Evolutionary conservation across 2,888 invertebrate genomes (phyloP), one percentile per base, ranked within the genome.

Genomic region (Lasioglossum zephyrum): DNA sequence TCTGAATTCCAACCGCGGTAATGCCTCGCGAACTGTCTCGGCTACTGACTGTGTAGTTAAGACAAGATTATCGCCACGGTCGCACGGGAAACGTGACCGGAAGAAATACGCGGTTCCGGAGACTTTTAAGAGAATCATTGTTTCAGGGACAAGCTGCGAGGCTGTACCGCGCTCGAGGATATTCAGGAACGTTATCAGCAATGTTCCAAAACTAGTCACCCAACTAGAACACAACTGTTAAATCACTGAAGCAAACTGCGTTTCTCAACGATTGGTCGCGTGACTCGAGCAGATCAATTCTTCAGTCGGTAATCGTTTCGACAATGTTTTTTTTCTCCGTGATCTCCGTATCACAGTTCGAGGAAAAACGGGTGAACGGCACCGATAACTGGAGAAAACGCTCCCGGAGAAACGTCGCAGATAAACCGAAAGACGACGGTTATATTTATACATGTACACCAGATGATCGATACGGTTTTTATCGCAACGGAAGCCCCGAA

Each of bases 341-440:
- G 79, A 47, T 44, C 60, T 53, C 79, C 81, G 75, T 80, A 73
- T 47, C 76, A 44, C 76, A 44, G 73, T 91, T 87, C 87, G 81
- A 41, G 85, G 91, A 90, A 91, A 91, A 91, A 90, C 87, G 91
- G 89, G 86, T 90, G 91, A 91, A 91, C 85, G 88, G 81, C 87
- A 88, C 80, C 73, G 89, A 92, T 90, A 92, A 86, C 72, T 26
- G 82, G 73, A 76, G 78, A 74, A 86, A 81, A 76, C 72, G 88
- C 82, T 84, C 70, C 70, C 63, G 39, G 36, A 66, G 72, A 77
- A 75, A 81, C 79, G 57, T 60, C 60, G 72, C 47, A 73, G 86
- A 86, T 87, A 91, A 87, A 87, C 76, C 63, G 63, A 81, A 76
- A 88, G 78, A 82, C 87, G 82, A 85, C 82, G 77, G 84, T 86